A percentile compares a stretch with the other conserved stretches of the same genome.
phyloP scores from a whole-genome alignment of 2,113 vertebrate species.

The Tichodroma muraria region DNA sequence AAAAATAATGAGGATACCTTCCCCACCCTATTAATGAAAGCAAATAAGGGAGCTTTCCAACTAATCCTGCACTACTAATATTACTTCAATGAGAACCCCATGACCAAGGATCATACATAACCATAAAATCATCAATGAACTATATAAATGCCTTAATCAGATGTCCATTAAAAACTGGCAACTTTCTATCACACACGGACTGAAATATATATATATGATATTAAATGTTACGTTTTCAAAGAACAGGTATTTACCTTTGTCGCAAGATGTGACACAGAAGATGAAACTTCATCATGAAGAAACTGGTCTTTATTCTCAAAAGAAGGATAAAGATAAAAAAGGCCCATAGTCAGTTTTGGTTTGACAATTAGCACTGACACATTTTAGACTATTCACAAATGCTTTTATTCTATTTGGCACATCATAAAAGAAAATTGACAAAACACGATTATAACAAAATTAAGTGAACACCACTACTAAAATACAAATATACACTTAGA shows the following conservation, averaged over 20 bases:
- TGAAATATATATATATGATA: not conserved
- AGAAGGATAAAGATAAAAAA: constrained; percentile 30
- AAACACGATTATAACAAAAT: not conserved
- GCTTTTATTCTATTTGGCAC: not conserved
- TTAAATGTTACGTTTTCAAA: not conserved
- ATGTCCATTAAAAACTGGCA: not conserved
- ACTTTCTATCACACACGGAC: not conserved
- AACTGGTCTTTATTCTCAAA: constrained; percentile 64
- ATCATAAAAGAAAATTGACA: not conserved
- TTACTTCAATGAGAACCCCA: not conserved
- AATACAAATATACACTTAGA: not conserved
- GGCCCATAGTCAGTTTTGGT: constrained; percentile 10
- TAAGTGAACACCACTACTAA: not conserved
- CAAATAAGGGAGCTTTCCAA: not conserved
- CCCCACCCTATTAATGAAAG: not conserved
- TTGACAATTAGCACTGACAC: not conserved
- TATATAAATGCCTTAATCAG: not conserved
- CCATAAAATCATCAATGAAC: not conserved
- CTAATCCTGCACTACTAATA: not conserved
- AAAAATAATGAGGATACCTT: not conserved
- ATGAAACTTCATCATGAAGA: constrained; percentile 61
- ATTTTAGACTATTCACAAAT: not conserved
- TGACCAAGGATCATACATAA: not conserved
- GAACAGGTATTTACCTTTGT: constrained; percentile 61
- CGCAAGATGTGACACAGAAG: constrained; percentile 66